Percentiles rank a stretch among this genome's conserved stretches.
These are phyloP conservation scores for Syrmaticus mikado DNA, from an alignment of 2,113 vertebrate genomes.

Conservation along the genomic window DNA sequence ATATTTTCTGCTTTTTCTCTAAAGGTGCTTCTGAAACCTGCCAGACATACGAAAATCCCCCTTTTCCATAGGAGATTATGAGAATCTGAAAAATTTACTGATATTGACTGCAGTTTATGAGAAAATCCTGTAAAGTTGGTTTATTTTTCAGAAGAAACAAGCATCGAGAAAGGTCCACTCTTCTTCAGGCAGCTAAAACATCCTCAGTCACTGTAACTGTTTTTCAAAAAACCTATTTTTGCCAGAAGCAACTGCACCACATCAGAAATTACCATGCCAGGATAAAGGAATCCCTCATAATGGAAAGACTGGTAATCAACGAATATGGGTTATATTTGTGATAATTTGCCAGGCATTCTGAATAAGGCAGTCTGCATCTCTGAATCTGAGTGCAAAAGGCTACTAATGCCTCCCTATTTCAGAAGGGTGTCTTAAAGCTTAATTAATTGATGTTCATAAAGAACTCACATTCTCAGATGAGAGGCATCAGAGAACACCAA, in stretches of 20 bases:
- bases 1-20: neutral
- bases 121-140: neutral
- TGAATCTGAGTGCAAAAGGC: slow-evolving; percentile 10
- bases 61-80: neutral
- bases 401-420: slow-evolving; percentile 51
- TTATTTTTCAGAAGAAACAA: neutral
- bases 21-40: neutral
- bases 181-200: neutral
- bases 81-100: neutral
- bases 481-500: slow-evolving; percentile 49
- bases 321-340: neutral
- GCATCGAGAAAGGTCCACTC: neutral
- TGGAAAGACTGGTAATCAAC: neutral
- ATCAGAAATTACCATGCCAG: neutral
- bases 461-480: slow-evolving; percentile 47
- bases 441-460: slow-evolving; percentile 72
- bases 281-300: neutral
- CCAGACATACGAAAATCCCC: neutral
- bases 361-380: neutral
- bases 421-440: slow-evolving; percentile 60
- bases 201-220: neutral
- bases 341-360: slow-evolving; percentile 10
- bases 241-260: neutral
- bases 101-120: neutral
- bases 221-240: neutral